phyloP scores from a whole-genome alignment of 2,113 vertebrate genomes.

The Colinus virginianus region DNA sequence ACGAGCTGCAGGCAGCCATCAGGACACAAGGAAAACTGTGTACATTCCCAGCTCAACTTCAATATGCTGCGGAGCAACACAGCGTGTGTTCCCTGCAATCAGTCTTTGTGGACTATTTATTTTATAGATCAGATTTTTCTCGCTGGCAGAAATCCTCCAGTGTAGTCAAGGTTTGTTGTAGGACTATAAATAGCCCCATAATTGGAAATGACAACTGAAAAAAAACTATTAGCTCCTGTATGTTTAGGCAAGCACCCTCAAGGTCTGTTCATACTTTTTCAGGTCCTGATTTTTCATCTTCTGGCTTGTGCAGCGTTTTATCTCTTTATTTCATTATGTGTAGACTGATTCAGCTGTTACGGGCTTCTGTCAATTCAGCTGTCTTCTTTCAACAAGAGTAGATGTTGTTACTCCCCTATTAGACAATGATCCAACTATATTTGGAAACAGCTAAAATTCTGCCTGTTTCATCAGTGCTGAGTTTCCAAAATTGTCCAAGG shows the following conservation, averaged over 20 bases:
- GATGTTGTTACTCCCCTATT: background rate
- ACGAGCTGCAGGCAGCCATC: background rate
- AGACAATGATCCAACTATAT: background rate
- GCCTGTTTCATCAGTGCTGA: background rate
- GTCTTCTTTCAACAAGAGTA: background rate
- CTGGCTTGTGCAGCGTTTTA: background rate
- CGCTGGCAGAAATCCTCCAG: background rate
- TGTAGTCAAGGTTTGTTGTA: background rate
- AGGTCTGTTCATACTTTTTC: background rate
- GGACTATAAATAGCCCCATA: background rate
- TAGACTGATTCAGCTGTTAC: background rate
- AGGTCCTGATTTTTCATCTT: background rate
- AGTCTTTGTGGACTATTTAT: background rate
- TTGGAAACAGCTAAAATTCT: conserved; percentile 4
- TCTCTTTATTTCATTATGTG: background rate
- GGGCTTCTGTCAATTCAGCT: background rate
- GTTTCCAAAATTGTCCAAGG: background rate
- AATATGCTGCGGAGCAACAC: background rate
- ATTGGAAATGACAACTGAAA: background rate
- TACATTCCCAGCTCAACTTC: background rate
- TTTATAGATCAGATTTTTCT: background rate
- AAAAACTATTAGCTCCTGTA: background rate
- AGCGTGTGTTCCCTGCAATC: background rate
- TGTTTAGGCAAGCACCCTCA: background rate
- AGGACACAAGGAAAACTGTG: background rate